These are phyloP conservation scores for Parapsyche elsis DNA, from an alignment of 1,140 invertebrate species.

Conservation along the genomic window DNA sequence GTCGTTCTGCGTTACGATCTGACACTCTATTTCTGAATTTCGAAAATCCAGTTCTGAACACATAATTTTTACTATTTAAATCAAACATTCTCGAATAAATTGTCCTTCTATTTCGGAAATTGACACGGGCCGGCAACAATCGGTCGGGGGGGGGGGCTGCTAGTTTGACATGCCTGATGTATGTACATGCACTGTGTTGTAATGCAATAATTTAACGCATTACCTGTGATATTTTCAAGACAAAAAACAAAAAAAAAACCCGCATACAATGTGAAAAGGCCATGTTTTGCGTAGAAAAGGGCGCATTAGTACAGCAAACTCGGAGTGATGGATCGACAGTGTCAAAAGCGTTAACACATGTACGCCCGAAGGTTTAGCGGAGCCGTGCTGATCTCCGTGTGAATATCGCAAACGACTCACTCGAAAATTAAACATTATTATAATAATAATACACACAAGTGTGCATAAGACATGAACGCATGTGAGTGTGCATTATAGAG, in stretches of 20 bases:
- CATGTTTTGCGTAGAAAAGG: neutral
- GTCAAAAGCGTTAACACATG: slow-evolving; percentile 12
- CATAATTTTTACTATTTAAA: too few species aligned
- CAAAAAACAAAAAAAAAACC: neutral
- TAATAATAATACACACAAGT: neutral
- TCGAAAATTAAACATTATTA: too few species aligned
- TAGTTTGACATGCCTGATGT: too few species aligned
- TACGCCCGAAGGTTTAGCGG: neutral
- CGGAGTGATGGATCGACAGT: neutral
- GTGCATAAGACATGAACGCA: neutral
- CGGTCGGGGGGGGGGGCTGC: too few species aligned
- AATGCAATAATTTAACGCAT: neutral
- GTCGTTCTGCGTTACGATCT: too few species aligned
- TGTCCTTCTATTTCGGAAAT: too few species aligned
- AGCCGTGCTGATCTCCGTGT: neutral
- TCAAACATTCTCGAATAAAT: too few species aligned
- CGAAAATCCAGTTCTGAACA: too few species aligned
- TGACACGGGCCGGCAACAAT: too few species aligned
- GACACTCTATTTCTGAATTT: too few species aligned
- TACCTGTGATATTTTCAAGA: neutral
- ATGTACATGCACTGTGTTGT: neutral
- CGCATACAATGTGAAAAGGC: neutral
- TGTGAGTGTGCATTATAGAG: neutral
- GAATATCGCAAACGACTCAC: neutral
- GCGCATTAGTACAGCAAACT: neutral